Base-by-base conservation (phyloP, 64 coral and sea anemone species). In the Hydrozoanthus tunicans region DNA sequence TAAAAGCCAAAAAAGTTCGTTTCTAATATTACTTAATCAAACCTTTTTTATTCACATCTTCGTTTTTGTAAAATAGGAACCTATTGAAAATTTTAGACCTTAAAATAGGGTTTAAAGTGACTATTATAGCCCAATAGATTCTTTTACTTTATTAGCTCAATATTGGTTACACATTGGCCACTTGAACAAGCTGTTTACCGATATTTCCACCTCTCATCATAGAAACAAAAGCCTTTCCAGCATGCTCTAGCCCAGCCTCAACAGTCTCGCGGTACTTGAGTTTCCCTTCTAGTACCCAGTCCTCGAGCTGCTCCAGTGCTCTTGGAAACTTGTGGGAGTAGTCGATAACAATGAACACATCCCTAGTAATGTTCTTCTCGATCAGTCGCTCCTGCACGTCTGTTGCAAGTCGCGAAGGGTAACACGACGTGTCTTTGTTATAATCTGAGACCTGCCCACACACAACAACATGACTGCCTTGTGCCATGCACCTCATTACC, bases 141-240 rank as follows among this genome's bases (percentile, higher is more conserved):
- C 32, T 43, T 43, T 43, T 43, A 43, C 32, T 43, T 43, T 43
- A 43, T 71, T 8, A 15, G 4, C 2, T 43, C 32, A 43, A 43
- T 43, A 43, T 43, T 24, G 55, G 17, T 80, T 56, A 80, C 10
- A 51, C 0, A 53, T 63, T 51, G 66, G 91, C 92, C 67, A 93
- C 89, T 77, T 93, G 91, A n/a, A 96, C 92, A 54, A 96, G 15
- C 58, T 96, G 95, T 70, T 96, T 96, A 17, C 95, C 95, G 67
- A 96, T 91, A n/a, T 96, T 96, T 12, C 89, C 89, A 10, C 95
- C 95, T 51, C n/a, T 89, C 95, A 96, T 96, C 95, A 96, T 91
- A 0, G 81, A 91, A 13, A 96, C 77, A 89, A 96, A 93, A n/a
- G 95, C 95, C 62, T 80, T 91, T 3, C 88, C 95, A 20, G 83